Evolutionary conservation across 2,113 vertebrate genomes (phyloP), one percentile per base, ranked within the genome.

Genomic region (Numida meleagris): DNA sequence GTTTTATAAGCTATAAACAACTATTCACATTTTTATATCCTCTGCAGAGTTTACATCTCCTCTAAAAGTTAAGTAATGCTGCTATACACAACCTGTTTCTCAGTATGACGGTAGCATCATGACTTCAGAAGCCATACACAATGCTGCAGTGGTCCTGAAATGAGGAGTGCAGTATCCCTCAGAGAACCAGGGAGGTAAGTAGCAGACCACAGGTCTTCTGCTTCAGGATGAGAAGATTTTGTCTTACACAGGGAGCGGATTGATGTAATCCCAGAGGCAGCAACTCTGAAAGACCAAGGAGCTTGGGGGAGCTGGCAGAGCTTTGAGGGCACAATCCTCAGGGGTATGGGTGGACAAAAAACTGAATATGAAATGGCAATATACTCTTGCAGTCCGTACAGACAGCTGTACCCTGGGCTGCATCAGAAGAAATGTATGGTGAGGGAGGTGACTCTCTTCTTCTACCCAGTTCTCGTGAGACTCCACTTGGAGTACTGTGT

Each of bases 161-260:
- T 16, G 24, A 40, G 31, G 9, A 3, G 1, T n/a, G 18, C 15
- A 38, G 58, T 3, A 50, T 18, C 18, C 7, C 3, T 1, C 12
- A 31, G 15, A 11, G 33, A 33, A 8, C 7, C 4, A 50, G 42
- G 20, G 4, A 23, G 68, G 12, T 40, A 14, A 50, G 11, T 38
- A 50, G 16, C 21, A 76, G 18, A 81, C 13, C 46, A 48, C 12
- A 75, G 25, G 36, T 4, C 4, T n/a, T 14, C n/a, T 31, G 46
- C 3, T 42, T 68, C 13, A 48, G 9, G 13, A 53, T 0, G 2
- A 38, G 14, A 12, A 63, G 25, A 23, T 42, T 76, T 63, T 43
- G 17, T 12, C 8, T n/a, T 57, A 42, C 21, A 55, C 18, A 31
- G 12, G 12, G 15, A 40, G 1, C 8, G 4, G 10, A 38, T 12